These are phyloP conservation scores for Lagothrix lagotricha DNA, from an alignment of 2,797 vertebrate genomes.

Conservation along the genomic window DNA sequence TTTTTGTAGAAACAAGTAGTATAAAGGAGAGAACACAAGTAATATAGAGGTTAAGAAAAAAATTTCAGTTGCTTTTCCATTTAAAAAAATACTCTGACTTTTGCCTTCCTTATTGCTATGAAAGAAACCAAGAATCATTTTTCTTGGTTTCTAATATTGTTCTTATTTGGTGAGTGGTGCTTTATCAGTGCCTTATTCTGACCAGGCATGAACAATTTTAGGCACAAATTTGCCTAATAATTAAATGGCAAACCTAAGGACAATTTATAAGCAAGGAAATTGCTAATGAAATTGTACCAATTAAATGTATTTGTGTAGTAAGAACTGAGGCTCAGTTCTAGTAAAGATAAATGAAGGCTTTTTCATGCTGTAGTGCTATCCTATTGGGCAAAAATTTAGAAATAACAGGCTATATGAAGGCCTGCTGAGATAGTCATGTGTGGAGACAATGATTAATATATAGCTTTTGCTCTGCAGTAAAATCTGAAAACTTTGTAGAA, in stretches of 20 bases:
- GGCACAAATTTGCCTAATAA: background rate
- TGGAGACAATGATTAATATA: background rate
- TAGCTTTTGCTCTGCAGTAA: background rate
- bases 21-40: background rate
- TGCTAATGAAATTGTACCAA: background rate
- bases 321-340: background rate
- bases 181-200: background rate
- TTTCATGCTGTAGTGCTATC: background rate
- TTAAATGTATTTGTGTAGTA: background rate
- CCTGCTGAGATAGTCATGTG: background rate
- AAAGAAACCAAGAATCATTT: background rate
- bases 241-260: background rate
- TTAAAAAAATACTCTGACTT: background rate
- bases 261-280: background rate
- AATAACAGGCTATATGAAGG: background rate
- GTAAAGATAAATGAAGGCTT: background rate
- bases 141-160: background rate
- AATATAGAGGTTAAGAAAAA: background rate
- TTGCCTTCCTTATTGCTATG: background rate
- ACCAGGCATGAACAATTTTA: background rate
- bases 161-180: background rate
- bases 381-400: conserved; percentile 4
- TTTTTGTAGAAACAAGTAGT: background rate
- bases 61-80: background rate
- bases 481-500: background rate